Evolutionary conservation across 92 coral and sea anemone genomes (phyloP).

Genomic region (Heliopora coerulea): DNA sequence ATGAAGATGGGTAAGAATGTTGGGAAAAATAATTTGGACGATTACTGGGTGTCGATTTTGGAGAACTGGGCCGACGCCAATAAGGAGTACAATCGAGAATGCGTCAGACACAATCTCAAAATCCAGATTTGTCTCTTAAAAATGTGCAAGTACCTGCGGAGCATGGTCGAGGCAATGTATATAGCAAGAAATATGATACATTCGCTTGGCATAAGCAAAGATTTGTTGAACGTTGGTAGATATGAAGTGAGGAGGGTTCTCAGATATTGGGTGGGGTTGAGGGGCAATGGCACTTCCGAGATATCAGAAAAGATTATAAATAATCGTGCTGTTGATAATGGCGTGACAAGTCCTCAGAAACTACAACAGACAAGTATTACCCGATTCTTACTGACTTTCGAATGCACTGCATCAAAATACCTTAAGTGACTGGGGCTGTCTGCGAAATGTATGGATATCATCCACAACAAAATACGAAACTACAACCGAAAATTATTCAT

Average conservation of each 20-base stretch:
- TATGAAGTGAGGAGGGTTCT: no score
- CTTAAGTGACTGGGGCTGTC: neutral
- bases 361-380: no score
- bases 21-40: constrained; percentile 54
- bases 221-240: no score
- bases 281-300: constrained; percentile 2
- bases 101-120: neutral
- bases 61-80: constrained; percentile 59
- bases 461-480: constrained; percentile 3
- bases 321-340: no score
- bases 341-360: no score
- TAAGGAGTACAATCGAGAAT: constrained; percentile 34
- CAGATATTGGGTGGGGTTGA: neutral
- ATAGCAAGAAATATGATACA: no score
- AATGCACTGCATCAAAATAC: no score
- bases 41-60: constrained; percentile 46
- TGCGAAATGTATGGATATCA: neutral
- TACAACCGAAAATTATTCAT: constrained; percentile 15
- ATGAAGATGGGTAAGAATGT: constrained; percentile 20
- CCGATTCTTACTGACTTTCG: no score
- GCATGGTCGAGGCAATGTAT: constrained; percentile 57
- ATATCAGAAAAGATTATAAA: no score
- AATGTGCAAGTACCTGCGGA: constrained; percentile 69
- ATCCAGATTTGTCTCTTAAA: constrained; percentile 42
- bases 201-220: no score